Base-by-base conservation (phyloP, 2,888 invertebrate species). In the Helleia helle region DNA sequence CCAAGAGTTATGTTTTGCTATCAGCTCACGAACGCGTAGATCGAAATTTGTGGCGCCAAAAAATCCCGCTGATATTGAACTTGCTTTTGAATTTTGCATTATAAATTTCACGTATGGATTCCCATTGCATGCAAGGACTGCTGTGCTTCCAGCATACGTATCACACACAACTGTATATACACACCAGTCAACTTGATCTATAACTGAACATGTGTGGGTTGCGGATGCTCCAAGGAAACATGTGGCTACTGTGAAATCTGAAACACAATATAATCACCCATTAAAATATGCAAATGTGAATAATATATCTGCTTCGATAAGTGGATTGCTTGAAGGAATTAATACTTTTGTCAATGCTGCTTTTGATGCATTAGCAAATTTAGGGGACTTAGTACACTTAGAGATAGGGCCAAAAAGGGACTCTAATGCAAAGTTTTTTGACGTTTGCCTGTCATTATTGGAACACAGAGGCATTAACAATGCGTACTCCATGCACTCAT, bases 11-110 rank as follows among this genome's bases (percentile, higher is more conserved):
- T 49, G 41, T 1, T 37, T 11, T 0, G 62, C 71, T 42, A 47
- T 54, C 6, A 83, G 56, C 38, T 43, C 50, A 25, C 66, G 61
- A n/a, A 83, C 76, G 43, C 68, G 57, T 1, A 59, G 52, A 43
- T 81, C 81, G 12, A 81, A 83, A 47, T 81, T 81, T 0, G 81
- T 83, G 2, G 71, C 42, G 2, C 71, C 62, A 34, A 83, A 83
- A 50, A 68, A 76, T 1, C 60, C 59, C 0, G 62, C 42, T 0
- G 59, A 62, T 0, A 81, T 48, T 0, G 43, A 45, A 0, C 52
- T 48, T 1, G 42, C 4, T 0, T n/a, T 39, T 0, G 75, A 66
- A 5, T 55, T 46, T 0, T 44, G 49, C 3, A 81, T 61, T 38
- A 60, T 31, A 41, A 79, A 74, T 2, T 51, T 65, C 24, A 76